Percentiles rank a stretch among this genome's conserved stretches.
Conservation (phyloP, 1,140 invertebrate species). For the Hypothenemus hampei region DNA sequence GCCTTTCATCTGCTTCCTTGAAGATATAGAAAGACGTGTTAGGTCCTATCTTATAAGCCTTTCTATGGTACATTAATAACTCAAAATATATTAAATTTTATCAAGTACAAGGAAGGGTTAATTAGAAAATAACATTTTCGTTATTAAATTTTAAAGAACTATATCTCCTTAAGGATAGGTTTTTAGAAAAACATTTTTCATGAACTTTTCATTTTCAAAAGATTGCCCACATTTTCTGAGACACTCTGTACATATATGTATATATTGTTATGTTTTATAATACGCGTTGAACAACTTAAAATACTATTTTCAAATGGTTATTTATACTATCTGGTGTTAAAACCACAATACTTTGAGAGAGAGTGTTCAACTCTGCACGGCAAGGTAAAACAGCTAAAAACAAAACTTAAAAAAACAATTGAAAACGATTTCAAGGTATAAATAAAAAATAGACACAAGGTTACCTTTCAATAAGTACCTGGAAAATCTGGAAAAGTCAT, state of each 20-base stretch:
- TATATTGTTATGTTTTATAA: background rate
- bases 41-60: too few relatives aligned
- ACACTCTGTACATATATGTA: background rate
- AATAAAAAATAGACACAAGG: conserved; percentile 9
- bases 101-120: too few relatives aligned
- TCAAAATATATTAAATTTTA: too few relatives aligned
- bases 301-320: too few relatives aligned
- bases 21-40: too few relatives aligned
- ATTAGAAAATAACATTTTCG: too few relatives aligned
- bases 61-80: too few relatives aligned
- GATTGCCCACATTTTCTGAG: background rate
- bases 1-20: too few relatives aligned
- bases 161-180: too few relatives aligned
- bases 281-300: background rate
- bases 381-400: background rate
- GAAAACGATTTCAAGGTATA: background rate
- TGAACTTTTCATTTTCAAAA: background rate
- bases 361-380: background rate
- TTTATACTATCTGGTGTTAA: too few relatives aligned
- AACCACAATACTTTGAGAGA: background rate
- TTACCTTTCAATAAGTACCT: background rate
- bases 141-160: too few relatives aligned
- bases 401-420: background rate
- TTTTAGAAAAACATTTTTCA: too few relatives aligned
- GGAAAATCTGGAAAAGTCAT: background rate